Percentiles rank a stretch among this genome's conserved stretches.
Conservation (phyloP, 2,888 invertebrate genomes). For the Aradus depressus region DNA sequence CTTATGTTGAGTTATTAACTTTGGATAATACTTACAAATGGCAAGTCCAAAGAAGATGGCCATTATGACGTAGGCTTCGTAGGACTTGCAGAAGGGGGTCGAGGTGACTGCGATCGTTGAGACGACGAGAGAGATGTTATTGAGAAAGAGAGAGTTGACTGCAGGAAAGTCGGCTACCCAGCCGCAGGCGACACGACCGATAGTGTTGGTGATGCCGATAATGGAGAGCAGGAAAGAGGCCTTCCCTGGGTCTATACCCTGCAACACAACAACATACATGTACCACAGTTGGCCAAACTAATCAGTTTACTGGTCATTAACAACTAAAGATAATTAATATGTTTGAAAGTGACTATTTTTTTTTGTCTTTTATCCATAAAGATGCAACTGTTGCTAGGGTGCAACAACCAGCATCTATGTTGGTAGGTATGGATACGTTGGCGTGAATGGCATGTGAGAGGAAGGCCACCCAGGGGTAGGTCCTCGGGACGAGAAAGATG, state of each 20-base stretch:
- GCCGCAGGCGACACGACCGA: constrained; percentile 82
- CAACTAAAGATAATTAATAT: too few species aligned
- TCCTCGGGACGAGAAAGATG: too few species aligned
- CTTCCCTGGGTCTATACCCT: constrained; percentile 58
- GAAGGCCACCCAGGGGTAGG: too few species aligned
- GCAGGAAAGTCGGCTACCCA: constrained; percentile 83
- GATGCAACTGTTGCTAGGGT: too few species aligned
- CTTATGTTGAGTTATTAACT: background rate
- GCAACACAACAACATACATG: constrained; percentile 32
- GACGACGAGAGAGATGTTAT: constrained; percentile 82
- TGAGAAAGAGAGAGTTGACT: constrained; percentile 84
- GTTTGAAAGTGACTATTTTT: too few species aligned
- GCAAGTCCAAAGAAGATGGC: constrained; percentile 85
- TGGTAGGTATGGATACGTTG: too few species aligned
- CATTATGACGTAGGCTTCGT: constrained; percentile 63
- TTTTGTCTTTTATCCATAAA: too few species aligned
- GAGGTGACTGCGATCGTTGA: constrained; percentile 75
- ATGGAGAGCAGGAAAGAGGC: constrained; percentile 69
- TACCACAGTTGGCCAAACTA: too few species aligned
- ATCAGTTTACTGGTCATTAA: too few species aligned
- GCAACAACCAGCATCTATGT: too few species aligned
- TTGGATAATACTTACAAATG: constrained; percentile 58
- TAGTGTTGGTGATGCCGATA: constrained; percentile 87
- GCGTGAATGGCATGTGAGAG: too few species aligned
- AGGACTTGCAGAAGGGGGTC: constrained; percentile 72